phyloP scores from a whole-genome alignment of 2,888 invertebrate genomes.

The Eugnorisma glareosa region DNA sequence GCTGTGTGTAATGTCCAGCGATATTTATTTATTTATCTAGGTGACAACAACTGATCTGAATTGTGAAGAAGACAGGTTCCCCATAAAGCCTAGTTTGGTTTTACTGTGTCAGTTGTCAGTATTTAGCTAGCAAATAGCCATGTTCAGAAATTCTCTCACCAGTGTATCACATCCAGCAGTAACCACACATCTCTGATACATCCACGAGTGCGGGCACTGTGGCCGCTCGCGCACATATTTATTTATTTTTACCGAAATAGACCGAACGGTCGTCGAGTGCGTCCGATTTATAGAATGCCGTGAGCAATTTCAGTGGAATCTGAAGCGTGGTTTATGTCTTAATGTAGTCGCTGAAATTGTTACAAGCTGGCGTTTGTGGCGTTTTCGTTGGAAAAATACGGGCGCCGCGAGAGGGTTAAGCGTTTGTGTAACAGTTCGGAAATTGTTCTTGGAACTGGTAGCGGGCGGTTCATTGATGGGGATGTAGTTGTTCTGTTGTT shows the following conservation, averaged over 20 bases:
- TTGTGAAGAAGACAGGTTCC: not conserved
- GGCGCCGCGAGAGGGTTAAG: conserved; percentile 59
- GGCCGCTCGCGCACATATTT: conserved; percentile 85
- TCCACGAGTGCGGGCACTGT: conserved; percentile 78
- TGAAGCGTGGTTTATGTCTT: conserved; percentile 88
- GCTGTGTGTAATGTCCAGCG: too few species aligned
- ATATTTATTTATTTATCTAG: too few species aligned
- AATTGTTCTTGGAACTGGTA: conserved; percentile 49
- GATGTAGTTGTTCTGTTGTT: conserved; percentile 24
- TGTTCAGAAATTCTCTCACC: not conserved
- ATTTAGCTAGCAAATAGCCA: not conserved
- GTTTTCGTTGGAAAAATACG: conserved; percentile 63
- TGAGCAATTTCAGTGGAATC: conserved; percentile 85
- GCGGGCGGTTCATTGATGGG: conserved; percentile 27
- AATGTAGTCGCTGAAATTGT: conserved; percentile 79
- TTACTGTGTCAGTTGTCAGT: not conserved
- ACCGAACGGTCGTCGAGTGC: conserved; percentile 87
- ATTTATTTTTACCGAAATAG: conserved; percentile 90
- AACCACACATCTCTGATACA: conserved; percentile 53
- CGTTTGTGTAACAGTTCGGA: conserved; percentile 41
- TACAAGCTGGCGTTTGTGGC: conserved; percentile 60
- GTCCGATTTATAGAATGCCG: conserved; percentile 82
- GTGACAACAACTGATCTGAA: not conserved
- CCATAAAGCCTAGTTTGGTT: not conserved
- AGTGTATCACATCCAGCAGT: conserved; percentile 63